Base-by-base conservation (phyloP, 2,888 invertebrate genomes). In the Agrotis segetum region DNA sequence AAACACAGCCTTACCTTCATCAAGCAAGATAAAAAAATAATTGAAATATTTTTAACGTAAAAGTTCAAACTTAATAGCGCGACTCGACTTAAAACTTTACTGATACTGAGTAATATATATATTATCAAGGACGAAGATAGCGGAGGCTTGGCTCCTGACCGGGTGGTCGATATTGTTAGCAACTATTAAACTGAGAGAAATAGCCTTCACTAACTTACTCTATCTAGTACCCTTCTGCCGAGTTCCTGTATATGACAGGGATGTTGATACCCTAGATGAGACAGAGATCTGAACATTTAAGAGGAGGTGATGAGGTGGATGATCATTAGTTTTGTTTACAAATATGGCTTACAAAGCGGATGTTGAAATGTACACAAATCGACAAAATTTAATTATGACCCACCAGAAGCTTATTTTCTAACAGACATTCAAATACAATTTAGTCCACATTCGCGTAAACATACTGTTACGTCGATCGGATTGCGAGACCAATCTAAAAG, bases 131-230 rank as follows among this genome's bases (percentile, higher is more conserved):
- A 44, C 14, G 50, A n/a, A 71, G 62, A 59, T 76, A 65, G 29
- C 56, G 29, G n/a, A 65, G 24, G 53, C 69, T 55, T 69, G 71
- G 52, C 55, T 63, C 46, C 76, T 82, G 81, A 77, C 82, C 85
- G 61, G 61, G 64, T 79, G 75, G 84, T 85, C 87, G 88, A 90
- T 91, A 91, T 89, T 88, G 91, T 92, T 92, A 90, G 86, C 86
- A 91, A 90, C 91, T 91, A 91, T 91, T 91, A 90, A 90, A 90
- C 89, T 87, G 83, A 82, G 87, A 80, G 89, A 89, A 91, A 92
- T 92, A 90, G 90, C 89, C 90, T 87, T 84, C 86, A 82, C 79
- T 85, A 88, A 90, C 90, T 90, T 91, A 88, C 88, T 91, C 91
- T 83, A 85, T 87, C 88, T 81, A 82, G 72, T 67, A 82, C 84